phyloP scores from a whole-genome alignment of 2,113 vertebrate genomes.

The Montifringilla adamsi region DNA sequence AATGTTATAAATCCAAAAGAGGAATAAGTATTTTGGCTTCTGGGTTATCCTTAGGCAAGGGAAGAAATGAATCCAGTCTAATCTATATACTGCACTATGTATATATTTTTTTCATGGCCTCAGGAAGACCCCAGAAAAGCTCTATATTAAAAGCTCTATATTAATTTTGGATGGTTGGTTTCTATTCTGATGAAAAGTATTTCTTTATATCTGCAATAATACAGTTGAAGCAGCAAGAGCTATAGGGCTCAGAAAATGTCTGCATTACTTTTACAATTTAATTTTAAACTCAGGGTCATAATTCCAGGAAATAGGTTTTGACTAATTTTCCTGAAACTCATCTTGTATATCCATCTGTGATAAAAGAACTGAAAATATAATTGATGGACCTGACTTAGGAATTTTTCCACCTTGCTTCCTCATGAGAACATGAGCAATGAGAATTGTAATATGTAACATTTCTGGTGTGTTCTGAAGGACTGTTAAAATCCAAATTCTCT shows the following conservation, averaged over 20 bases:
- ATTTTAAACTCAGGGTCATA: not conserved
- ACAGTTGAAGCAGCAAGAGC: not conserved
- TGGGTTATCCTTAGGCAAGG: not conserved
- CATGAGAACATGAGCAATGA: not conserved
- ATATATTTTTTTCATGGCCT: not conserved
- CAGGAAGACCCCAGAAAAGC: not conserved
- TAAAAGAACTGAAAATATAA: constrained; percentile 1
- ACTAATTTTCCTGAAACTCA: not conserved
- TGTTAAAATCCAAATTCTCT: not conserved
- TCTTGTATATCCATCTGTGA: not conserved
- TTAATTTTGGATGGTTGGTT: constrained; percentile 37
- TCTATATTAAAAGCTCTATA: not conserved
- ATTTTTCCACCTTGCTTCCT: not conserved
- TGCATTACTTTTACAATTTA: not conserved
- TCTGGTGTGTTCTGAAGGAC: not conserved
- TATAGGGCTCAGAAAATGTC: not conserved
- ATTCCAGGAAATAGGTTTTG: not conserved
- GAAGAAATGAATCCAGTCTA: constrained; percentile 15
- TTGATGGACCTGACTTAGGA: not conserved
- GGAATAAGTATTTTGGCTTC: not conserved
- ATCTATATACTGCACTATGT: not conserved
- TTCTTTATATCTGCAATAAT: not conserved
- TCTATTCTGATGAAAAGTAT: not conserved
- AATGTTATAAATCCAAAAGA: not conserved
- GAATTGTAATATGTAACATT: not conserved